These are phyloP conservation scores for Halictus quadricinctus DNA, from an alignment of 2,888 invertebrate species.

Conservation along the genomic window DNA sequence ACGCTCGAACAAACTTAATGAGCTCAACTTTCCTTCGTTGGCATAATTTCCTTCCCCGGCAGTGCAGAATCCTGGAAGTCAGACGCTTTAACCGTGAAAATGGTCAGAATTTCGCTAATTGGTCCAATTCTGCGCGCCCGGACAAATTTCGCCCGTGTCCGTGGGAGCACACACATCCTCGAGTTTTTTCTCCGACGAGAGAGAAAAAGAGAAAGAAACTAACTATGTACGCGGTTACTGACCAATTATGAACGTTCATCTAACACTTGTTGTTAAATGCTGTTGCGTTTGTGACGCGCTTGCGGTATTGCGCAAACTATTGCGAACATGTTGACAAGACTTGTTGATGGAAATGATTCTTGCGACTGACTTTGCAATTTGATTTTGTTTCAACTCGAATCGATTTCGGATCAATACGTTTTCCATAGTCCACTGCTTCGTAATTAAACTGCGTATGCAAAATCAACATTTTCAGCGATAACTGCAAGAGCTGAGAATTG, in stretches of 20 bases:
- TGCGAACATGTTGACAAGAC: background rate
- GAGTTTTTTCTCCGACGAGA: background rate
- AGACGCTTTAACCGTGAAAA: conserved; percentile 27
- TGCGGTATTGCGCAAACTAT: background rate
- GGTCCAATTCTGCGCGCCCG: conserved; percentile 25
- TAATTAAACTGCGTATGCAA: too few relatives aligned
- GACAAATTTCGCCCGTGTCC: conserved; percentile 8
- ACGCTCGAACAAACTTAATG: conserved; percentile 51
- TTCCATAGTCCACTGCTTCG: too few relatives aligned
- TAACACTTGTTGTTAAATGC: conserved; percentile 16
- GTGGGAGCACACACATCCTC: background rate
- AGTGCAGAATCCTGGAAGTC: conserved; percentile 15
- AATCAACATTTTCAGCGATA: too few relatives aligned
- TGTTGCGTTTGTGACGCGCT: background rate
- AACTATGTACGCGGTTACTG: background rate
- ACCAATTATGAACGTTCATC: conserved; percentile 10
- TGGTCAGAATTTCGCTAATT: conserved; percentile 45
- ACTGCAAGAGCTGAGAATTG: too few relatives aligned
- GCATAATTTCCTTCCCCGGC: conserved; percentile 24
- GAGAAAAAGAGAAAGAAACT: background rate
- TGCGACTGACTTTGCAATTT: background rate
- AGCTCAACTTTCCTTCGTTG: conserved; percentile 50
- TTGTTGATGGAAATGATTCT: background rate
- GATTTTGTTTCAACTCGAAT: background rate
- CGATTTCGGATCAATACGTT: background rate